Conservation (phyloP, 1,140 invertebrate genomes). For the Drosophila aff. region DNA sequence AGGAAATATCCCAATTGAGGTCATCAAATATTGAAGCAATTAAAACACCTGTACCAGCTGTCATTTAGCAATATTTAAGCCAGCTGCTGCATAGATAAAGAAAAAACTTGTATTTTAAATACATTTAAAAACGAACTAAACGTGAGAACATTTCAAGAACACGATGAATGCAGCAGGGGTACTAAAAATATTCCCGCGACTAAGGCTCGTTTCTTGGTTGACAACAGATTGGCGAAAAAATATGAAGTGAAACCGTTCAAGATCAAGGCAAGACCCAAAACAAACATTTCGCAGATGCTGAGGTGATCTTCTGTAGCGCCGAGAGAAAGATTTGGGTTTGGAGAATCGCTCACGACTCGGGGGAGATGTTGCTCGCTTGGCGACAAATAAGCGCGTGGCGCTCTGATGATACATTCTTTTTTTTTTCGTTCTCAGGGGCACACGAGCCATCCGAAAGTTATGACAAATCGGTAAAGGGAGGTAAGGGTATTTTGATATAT, state of each 20-base stretch:
- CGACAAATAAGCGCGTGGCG: slow-evolving; percentile 59
- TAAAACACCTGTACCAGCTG: slow-evolving; percentile 38
- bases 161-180: slow-evolving; percentile 37
- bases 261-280: slow-evolving; percentile 79
- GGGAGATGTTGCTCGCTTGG: slow-evolving; percentile 30
- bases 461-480: slow-evolving; percentile 35
- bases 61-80: background rate
- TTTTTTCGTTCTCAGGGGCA: slow-evolving; percentile 22
- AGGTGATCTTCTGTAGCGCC: slow-evolving; percentile 39
- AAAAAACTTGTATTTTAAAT: slow-evolving; percentile 5
- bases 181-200: slow-evolving; percentile 71
- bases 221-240: slow-evolving; percentile 67
- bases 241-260: slow-evolving; percentile 60
- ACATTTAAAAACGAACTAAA: background rate
- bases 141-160: slow-evolving; percentile 35
- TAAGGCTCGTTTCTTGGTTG: slow-evolving; percentile 55
- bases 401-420: slow-evolving; percentile 25
- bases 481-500: slow-evolving; percentile 9
- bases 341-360: slow-evolving; percentile 28
- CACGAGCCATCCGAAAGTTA: slow-evolving; percentile 21
- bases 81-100: slow-evolving; percentile 6
- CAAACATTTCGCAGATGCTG: slow-evolving; percentile 44
- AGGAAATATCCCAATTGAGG: slow-evolving; percentile 4
- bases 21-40: slow-evolving; percentile 4
- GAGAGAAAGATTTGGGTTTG: slow-evolving; percentile 35